Base-by-base conservation (phyloP, 2,888 invertebrate species). In the Scotopteryx bipunctaria region DNA sequence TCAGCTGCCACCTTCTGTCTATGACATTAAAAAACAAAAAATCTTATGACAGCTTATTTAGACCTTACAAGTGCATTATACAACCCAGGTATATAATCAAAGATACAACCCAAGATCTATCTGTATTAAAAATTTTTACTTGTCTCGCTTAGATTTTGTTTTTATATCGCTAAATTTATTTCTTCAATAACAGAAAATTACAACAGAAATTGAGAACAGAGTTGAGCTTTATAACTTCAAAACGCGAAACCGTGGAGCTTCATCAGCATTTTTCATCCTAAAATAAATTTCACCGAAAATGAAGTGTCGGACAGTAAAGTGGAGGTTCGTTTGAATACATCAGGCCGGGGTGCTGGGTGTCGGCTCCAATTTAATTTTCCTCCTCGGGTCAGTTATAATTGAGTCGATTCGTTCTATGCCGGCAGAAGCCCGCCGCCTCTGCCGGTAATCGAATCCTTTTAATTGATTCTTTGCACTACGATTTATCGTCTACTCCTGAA, bases 321-420 rank as follows among this genome's bases (percentile, higher is more conserved):
- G 53, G 47, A 57, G 55, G 52, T 72, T 75, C 77, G 73, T 78
- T 76, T 76, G 78, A 48, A 48, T 44, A 48, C 48, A 53, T 43
- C 47, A 44, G 74, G 67, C 64, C 27, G 37, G 76, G 73, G 63
- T 69, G 72, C 64, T 64, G 73, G 36, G 27, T 27, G 73, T 73
- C 76, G 76, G 69, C 67, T 74, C 76, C 79, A 80, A 86, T 87
- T 86, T 86, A 85, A 86, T 87, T 87, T 86, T 81, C 81, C 79
- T 78, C 71, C 71, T 76, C 77, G 78, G 73, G 76, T 79, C 72
- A 73, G 75, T 78, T 75, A 82, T 88, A 86, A 88, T 88, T 87
- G 83, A 79, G 75, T 76, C 77, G 81, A 89, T 88, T 85, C 86
- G 85, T 88, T 88, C 85, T 86, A 84, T 80, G 76, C 61, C 64